Percentiles rank a stretch among this genome's conserved stretches.
These are phyloP conservation scores for Lordiphosa clarofinis DNA, from an alignment of 1,140 invertebrate genomes.

Conservation along the genomic window DNA sequence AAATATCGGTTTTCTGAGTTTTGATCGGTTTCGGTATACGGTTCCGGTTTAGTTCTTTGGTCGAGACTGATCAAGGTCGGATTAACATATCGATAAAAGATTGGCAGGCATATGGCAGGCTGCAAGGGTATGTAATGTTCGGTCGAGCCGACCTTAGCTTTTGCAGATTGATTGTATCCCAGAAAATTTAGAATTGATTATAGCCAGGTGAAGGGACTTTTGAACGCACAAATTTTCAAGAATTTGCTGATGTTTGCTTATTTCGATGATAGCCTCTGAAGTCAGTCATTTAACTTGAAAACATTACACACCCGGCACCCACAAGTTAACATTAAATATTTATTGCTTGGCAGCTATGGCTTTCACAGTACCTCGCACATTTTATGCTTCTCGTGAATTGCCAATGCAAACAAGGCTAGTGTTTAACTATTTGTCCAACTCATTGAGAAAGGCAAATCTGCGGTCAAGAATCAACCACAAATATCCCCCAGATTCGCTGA, in stretches of 20 bases:
- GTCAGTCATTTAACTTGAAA: neutral
- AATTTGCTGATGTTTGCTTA: neutral
- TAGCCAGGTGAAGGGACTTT: too few species aligned
- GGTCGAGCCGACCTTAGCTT: too few species aligned
- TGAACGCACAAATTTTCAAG: neutral
- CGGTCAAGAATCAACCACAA: constrained; percentile 4
- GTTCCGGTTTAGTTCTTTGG: too few species aligned
- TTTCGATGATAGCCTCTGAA: neutral
- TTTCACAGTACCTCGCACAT: constrained; percentile 27
- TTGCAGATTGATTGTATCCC: too few species aligned
- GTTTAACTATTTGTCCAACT: constrained; percentile 22
- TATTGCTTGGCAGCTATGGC: constrained; percentile 10
- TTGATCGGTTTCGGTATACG: too few species aligned
- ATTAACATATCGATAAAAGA: too few species aligned
- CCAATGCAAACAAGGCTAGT: constrained; percentile 25
- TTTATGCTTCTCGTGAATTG: constrained; percentile 39
- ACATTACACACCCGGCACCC: neutral
- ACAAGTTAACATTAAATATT: constrained; percentile 4
- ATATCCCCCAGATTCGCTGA: constrained; percentile 24
- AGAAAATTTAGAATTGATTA: too few species aligned
- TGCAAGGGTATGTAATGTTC: too few species aligned
- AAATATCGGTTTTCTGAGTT: too few species aligned
- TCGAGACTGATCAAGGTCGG: too few species aligned
- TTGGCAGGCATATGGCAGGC: too few species aligned
- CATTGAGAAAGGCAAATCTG: neutral